These are phyloP conservation scores for Carcharodon carcharias DNA, from an alignment of 2,797 vertebrate genomes.

Conservation along the genomic window DNA sequence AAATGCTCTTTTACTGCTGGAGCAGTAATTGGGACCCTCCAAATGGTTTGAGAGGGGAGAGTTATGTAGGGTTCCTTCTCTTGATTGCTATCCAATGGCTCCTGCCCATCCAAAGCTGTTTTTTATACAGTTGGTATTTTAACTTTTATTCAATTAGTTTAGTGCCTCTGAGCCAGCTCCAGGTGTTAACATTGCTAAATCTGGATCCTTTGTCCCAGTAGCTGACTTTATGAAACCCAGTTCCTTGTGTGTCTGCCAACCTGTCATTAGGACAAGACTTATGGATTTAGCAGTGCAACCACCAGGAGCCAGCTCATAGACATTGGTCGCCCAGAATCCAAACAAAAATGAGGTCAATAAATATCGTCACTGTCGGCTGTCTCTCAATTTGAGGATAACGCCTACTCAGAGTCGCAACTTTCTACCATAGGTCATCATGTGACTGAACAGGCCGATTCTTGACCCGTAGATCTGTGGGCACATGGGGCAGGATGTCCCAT, in stretches of 20 bases:
- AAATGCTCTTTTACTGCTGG: background rate
- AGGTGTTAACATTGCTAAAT: background rate
- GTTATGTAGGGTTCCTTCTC: background rate
- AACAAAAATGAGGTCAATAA: background rate
- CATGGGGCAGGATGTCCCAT: no score
- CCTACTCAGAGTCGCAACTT: no score
- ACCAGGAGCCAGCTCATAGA: background rate
- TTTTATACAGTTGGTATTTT: background rate
- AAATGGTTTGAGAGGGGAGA: background rate
- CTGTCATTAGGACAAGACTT: background rate
- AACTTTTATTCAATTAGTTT: background rate
- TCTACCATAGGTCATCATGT: no score
- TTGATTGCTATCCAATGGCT: background rate
- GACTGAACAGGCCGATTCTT: no score
- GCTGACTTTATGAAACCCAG: background rate
- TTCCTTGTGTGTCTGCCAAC: background rate
- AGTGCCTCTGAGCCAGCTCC: background rate
- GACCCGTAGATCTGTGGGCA: no score
- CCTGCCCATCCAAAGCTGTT: background rate
- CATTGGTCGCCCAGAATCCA: background rate
- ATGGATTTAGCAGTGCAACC: no score
- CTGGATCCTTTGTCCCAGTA: background rate
- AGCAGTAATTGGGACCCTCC: background rate
- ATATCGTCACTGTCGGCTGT: no score
- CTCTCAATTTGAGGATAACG: no score